These are phyloP conservation scores for Zaprionus africanus DNA, from an alignment of 1,140 invertebrate species.

Conservation along the genomic window DNA sequence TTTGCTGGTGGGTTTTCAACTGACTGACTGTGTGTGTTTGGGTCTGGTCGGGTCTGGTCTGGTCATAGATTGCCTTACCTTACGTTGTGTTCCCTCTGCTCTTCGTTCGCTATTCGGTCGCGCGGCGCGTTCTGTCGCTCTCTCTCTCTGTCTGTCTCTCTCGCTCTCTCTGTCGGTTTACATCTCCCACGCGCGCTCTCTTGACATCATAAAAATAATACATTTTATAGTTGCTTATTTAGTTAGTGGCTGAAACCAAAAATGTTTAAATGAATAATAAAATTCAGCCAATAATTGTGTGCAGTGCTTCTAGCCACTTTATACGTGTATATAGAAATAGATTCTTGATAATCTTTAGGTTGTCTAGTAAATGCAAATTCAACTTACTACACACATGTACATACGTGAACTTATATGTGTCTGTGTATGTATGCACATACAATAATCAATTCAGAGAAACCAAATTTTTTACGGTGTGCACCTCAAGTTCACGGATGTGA, in stretches of 20 bases:
- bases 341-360: background rate
- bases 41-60: constrained; percentile 22
- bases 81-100: constrained; percentile 1
- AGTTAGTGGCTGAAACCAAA: constrained; percentile 17
- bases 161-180: constrained; percentile 10
- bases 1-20: constrained; percentile 34
- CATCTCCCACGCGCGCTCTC: constrained; percentile 48
- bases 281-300: constrained; percentile 29
- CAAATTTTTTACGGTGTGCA: constrained; percentile 36
- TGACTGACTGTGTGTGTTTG: constrained; percentile 26
- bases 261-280: constrained; percentile 28
- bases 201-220: constrained; percentile 54
- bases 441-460: constrained; percentile 50
- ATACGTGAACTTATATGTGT: constrained; percentile 1
- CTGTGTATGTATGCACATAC: constrained; percentile 5
- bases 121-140: constrained; percentile 52
- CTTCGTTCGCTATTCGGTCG: constrained; percentile 36
- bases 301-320: constrained; percentile 39
- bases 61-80: constrained; percentile 1
- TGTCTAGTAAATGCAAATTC: constrained; percentile 14
- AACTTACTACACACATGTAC: constrained; percentile 8
- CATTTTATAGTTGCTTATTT: constrained; percentile 51
- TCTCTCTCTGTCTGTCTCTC: constrained; percentile 24
- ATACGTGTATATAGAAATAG: background rate
- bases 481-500: constrained; percentile 63